phyloP scores from a whole-genome alignment of 2,113 vertebrate genomes.

The Engystomops pustulosus region DNA sequence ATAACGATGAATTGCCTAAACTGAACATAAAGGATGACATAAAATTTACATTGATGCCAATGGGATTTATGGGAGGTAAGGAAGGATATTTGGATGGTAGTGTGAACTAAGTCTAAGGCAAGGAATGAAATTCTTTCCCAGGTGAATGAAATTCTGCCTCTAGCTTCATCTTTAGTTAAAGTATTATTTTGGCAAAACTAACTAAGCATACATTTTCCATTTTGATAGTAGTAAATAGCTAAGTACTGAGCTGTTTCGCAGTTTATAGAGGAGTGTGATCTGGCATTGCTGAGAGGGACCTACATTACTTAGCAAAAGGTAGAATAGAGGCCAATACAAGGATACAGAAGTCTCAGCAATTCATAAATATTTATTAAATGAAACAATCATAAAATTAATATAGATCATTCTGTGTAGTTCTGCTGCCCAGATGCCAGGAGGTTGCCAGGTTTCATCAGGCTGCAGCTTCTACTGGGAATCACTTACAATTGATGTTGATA shows the following conservation, averaged over 20 bases:
- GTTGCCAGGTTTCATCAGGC: neutral
- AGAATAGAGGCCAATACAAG: neutral
- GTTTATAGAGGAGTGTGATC: neutral
- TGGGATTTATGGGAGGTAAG: too few relatives aligned
- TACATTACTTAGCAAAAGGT: neutral
- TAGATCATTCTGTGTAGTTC: neutral
- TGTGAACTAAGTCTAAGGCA: too few relatives aligned
- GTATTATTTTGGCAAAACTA: too few relatives aligned
- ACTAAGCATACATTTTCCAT: neutral
- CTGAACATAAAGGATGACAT: too few relatives aligned
- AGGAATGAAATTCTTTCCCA: too few relatives aligned
- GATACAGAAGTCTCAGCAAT: neutral
- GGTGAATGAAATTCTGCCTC: too few relatives aligned
- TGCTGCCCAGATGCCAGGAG: neutral
- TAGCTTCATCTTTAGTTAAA: too few relatives aligned
- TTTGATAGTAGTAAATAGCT: neutral
- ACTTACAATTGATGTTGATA: neutral
- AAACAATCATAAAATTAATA: constrained; percentile 23
- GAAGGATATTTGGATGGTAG: too few relatives aligned
- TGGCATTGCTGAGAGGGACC: neutral
- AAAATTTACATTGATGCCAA: too few relatives aligned
- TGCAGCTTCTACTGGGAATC: neutral
- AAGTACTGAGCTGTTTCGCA: neutral
- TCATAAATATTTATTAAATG: constrained; percentile 13
- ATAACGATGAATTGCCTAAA: too few relatives aligned